Conservation (phyloP, 2,797 vertebrate species). For the Hemibagrus guttatus region DNA sequence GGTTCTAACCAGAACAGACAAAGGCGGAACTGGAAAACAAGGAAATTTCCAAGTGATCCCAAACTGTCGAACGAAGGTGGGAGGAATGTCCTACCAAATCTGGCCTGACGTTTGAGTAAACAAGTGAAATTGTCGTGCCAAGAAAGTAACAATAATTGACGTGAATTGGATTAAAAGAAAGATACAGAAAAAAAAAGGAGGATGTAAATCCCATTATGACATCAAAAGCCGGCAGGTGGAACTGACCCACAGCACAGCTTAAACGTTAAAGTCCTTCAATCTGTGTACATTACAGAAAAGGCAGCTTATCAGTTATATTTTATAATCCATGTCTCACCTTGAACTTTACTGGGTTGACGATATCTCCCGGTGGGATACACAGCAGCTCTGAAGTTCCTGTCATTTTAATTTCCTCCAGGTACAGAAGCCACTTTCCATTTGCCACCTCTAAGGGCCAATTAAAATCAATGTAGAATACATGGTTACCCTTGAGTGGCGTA, state of each 20-base stretch:
- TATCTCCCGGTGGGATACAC: slow-evolving; percentile 73
- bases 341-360: slow-evolving; percentile 84
- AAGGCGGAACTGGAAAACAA: too few species aligned
- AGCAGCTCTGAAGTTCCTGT: slow-evolving; percentile 64
- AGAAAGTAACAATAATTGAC: background rate
- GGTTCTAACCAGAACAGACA: too few species aligned
- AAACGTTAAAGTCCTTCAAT: background rate
- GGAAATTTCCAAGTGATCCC: too few species aligned
- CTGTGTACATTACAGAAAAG: background rate
- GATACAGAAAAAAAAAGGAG: background rate
- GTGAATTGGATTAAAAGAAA: background rate
- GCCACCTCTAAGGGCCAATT: slow-evolving; percentile 86
- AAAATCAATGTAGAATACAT: slow-evolving; percentile 59
- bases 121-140: background rate
- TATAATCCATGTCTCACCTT: slow-evolving; percentile 70
- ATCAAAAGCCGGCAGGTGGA: background rate
- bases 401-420: slow-evolving; percentile 80
- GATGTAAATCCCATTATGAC: background rate
- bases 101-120: background rate
- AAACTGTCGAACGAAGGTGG: too few species aligned
- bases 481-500: background rate
- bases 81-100: background rate
- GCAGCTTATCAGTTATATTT: background rate
- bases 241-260: background rate
- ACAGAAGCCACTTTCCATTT: slow-evolving; percentile 91